Percentiles rank a stretch among this genome's conserved stretches.
These are phyloP conservation scores for Drosophila austrosaltans DNA, from an alignment of 2,888 invertebrate species.

Conservation along the genomic window DNA sequence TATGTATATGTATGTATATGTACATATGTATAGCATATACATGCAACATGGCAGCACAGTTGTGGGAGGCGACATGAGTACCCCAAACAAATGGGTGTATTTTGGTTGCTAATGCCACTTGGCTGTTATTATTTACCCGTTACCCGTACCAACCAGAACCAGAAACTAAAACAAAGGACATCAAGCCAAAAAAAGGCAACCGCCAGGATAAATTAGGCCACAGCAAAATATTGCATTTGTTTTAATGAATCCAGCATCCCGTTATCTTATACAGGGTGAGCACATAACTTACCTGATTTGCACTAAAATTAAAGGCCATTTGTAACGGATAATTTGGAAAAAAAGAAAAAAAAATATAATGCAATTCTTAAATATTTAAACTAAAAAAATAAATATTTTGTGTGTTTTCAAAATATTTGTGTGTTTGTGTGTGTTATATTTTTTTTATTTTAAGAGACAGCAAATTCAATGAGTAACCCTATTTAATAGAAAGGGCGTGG, in stretches of 20 bases:
- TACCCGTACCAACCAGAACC: constrained; percentile 41
- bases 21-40: constrained; percentile 17
- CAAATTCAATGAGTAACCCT: constrained; percentile 22
- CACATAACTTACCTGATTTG: constrained; percentile 80
- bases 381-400: background rate
- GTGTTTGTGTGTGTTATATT: background rate
- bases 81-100: background rate
- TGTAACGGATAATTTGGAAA: constrained; percentile 13
- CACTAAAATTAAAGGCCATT: constrained; percentile 82
- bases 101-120: constrained; percentile 8
- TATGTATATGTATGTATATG: background rate
- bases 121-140: constrained; percentile 12
- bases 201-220: constrained; percentile 10
- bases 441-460: background rate
- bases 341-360: background rate
- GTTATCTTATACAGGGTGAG: background rate
- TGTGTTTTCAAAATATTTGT: background rate
- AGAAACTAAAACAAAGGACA: background rate
- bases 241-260: constrained; percentile 35
- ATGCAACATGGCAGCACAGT: constrained; percentile 36
- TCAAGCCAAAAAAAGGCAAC: background rate
- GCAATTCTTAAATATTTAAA: background rate
- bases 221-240: background rate
- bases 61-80: background rate
- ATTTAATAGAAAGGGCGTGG: constrained; percentile 40